These are phyloP conservation scores for Saccostrea echinata DNA, from an alignment of 1,140 invertebrate species.

Conservation along the genomic window DNA sequence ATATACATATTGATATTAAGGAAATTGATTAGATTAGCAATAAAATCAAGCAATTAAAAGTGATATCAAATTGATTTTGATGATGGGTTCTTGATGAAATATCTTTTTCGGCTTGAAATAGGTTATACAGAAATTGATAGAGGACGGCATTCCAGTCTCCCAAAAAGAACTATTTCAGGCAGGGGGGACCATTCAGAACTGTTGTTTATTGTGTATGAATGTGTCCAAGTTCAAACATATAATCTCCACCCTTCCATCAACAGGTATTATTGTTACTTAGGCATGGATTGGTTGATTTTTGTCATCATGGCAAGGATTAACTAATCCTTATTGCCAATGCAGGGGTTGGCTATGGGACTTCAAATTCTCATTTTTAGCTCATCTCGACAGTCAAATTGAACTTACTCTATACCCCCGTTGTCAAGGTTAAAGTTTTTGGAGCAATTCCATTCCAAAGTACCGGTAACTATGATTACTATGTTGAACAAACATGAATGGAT, in stretches of 20 bases:
- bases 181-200: slow-evolving; percentile 53
- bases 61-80: too few species aligned
- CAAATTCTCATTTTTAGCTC: too few species aligned
- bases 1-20: too few species aligned
- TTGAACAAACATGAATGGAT: too few species aligned
- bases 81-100: background rate
- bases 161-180: slow-evolving; percentile 48
- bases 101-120: slow-evolving; percentile 29
- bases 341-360: background rate
- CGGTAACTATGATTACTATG: too few species aligned
- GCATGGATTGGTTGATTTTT: background rate
- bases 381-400: too few species aligned
- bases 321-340: background rate
- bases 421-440: too few species aligned
- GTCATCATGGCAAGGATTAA: background rate
- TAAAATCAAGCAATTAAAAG: too few species aligned
- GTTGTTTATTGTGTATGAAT: slow-evolving; percentile 47
- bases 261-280: slow-evolving; percentile 20
- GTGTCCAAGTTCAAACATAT: slow-evolving; percentile 49
- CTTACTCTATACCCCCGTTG: too few species aligned
- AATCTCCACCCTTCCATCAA: slow-evolving; percentile 54
- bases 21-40: too few species aligned
- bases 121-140: slow-evolving; percentile 54
- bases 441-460: too few species aligned
- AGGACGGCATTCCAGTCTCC: slow-evolving; percentile 25